phyloP scores from a whole-genome alignment of 2,797 vertebrate species.

The Linurgus olivaceus region DNA sequence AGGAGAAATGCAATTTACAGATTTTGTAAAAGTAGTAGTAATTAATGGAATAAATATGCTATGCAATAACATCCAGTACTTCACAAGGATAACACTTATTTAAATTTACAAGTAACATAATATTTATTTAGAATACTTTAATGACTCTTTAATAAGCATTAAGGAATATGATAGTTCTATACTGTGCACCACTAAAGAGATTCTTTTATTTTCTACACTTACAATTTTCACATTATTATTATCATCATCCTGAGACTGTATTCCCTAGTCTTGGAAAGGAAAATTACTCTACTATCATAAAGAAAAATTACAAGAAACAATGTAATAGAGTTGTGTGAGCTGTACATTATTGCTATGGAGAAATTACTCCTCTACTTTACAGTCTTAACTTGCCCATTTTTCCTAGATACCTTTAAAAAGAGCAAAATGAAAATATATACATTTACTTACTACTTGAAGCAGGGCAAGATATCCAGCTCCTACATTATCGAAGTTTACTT shows the following conservation, averaged over 20 bases:
- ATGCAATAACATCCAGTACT: neutral
- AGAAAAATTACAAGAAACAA: neutral
- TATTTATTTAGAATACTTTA: neutral
- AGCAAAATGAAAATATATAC: neutral
- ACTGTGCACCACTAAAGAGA: neutral
- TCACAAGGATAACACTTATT: neutral
- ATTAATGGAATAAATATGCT: neutral
- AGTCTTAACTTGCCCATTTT: neutral
- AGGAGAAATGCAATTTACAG: neutral
- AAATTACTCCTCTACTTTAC: neutral
- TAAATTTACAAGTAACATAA: neutral
- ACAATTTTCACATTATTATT: neutral
- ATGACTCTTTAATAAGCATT: neutral
- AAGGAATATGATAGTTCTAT: neutral
- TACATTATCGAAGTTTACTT: slow-evolving; percentile 96
- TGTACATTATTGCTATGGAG: neutral
- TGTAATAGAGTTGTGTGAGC: neutral
- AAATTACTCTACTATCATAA: neutral
- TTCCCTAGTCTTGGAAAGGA: neutral
- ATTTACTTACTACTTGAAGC: slow-evolving; percentile 91
- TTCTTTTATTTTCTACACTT: neutral
- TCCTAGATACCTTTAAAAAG: neutral
- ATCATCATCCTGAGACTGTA: neutral
- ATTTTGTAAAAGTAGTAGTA: neutral
- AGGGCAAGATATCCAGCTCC: slow-evolving; percentile 93